Evolutionary conservation across 2,797 vertebrate genomes (phyloP), one percentile per base, ranked within the genome.

Genomic region (Psittacula echo): DNA sequence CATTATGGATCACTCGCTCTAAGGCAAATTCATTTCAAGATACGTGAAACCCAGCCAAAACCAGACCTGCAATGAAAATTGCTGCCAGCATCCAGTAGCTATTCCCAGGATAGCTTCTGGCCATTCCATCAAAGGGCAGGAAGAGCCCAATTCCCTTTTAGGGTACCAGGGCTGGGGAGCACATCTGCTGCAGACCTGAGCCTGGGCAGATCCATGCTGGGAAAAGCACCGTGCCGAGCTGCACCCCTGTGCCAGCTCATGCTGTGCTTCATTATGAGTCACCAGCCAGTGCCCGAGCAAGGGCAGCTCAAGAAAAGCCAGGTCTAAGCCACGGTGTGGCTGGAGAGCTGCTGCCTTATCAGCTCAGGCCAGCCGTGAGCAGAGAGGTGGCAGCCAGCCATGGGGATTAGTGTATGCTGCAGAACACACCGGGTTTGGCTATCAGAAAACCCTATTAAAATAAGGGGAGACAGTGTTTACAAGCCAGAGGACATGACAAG

Each of bases 181-280:
- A 60, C 0, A 0, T 47, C 21, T 37, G 19, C 75, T 60, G 82
- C 66, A 29, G 73, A 34, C 20, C 68, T 2, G 1, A 66, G 37
- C 10, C 14, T 1, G 0, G 50, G 68, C 60, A 91, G 72, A 83
- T 0, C 22, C 7, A 16, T 9, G 37, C 0, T 81, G 85, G 85
- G 80, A 74, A 23, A 13, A 71, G 45, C 0, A 1, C 70, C 5
- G 27, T 7, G 19, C 51, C 0, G 2, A 72, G 89, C 61, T 58
- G 4, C 96, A 85, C 94, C 94, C 83, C 45, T 6, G 65, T 30
- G 93, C 91, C 96, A 95, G 93, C 94, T 97, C 95, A 97, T 0
- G 3, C 48, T 3, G 4, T 19, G 3, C 71, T 48, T 78, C 27
- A 1, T 24, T 22, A 11, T 97, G 96, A 97, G 65, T 97, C 96